phyloP scores from a whole-genome alignment of 2,888 invertebrate species.

The Cinara cedri region DNA sequence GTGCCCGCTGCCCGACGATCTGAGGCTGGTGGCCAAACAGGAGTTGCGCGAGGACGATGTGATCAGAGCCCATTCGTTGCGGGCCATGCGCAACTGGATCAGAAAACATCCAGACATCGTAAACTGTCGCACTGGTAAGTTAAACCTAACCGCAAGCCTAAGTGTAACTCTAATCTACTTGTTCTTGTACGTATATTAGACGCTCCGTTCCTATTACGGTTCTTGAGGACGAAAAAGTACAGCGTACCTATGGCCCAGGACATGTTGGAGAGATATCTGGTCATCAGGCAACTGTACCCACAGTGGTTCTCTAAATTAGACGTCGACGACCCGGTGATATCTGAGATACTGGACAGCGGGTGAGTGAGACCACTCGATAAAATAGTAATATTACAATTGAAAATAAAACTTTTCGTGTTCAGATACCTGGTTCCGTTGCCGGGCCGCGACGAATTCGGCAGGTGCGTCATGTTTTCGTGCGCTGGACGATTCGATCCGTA shows the following conservation, averaged over 20 bases:
- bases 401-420: conserved; percentile 5
- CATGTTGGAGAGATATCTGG: conserved; percentile 84
- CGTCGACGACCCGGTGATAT: conserved; percentile 77
- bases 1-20: conserved; percentile 66
- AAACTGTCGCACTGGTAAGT: conserved; percentile 76
- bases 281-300: conserved; percentile 82
- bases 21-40: conserved; percentile 71
- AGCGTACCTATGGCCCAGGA: conserved; percentile 81
- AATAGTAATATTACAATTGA: neutral
- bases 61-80: conserved; percentile 74
- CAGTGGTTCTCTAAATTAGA: conserved; percentile 85
- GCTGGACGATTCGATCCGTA: conserved; percentile 77
- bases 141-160: no score
- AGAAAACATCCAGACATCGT: conserved; percentile 81
- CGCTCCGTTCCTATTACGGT: conserved; percentile 77
- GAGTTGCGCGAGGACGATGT: conserved; percentile 83
- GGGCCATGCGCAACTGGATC: conserved; percentile 83
- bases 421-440: conserved; percentile 65
- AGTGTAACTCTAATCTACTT: neutral
- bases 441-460: conserved; percentile 76
- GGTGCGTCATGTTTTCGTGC: conserved; percentile 78
- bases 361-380: conserved; percentile 65
- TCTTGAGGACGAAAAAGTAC: conserved; percentile 78
- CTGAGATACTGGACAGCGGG: conserved; percentile 81
- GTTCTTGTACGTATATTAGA: conserved; percentile 65